A percentile compares a stretch with the other conserved stretches of the same genome.
phyloP scores from a whole-genome alignment of 2,797 vertebrate genomes.

The Phrynocephalus guinanensis region DNA sequence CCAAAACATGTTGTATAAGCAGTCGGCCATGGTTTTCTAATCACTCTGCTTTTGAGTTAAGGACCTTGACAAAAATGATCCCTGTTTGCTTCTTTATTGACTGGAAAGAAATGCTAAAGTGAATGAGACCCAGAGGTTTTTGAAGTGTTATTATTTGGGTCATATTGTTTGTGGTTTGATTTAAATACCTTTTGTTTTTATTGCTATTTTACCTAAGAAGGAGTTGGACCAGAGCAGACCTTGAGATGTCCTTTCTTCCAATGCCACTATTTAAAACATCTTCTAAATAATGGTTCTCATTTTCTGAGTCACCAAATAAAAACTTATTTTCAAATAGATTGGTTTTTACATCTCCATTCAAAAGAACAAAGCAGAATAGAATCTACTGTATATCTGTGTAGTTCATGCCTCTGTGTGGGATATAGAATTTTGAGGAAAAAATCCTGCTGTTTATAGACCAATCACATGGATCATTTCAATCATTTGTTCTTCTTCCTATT shows the following conservation, averaged over 20 bases:
- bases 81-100: neutral
- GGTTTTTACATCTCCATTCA: too few relatives aligned
- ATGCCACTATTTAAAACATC: neutral
- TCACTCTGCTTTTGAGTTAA: neutral
- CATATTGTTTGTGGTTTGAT: neutral
- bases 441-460: too few relatives aligned
- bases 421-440: too few relatives aligned
- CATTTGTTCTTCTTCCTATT: too few relatives aligned
- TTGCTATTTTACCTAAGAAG: neutral
- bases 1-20: too few relatives aligned
- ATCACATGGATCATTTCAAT: too few relatives aligned
- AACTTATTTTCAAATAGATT: too few relatives aligned
- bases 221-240: neutral
- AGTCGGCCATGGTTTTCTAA: neutral
- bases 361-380: too few relatives aligned
- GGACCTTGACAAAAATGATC: neutral
- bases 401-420: too few relatives aligned
- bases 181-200: neutral
- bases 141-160: neutral
- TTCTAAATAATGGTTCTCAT: neutral
- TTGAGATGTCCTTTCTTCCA: neutral
- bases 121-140: neutral
- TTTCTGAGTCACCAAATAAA: neutral
- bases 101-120: neutral
- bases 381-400: too few relatives aligned